Evolutionary conservation across 2,888 invertebrate species (phyloP), one percentile per base, ranked within the genome.

Genomic region (Tinea semifulvella): DNA sequence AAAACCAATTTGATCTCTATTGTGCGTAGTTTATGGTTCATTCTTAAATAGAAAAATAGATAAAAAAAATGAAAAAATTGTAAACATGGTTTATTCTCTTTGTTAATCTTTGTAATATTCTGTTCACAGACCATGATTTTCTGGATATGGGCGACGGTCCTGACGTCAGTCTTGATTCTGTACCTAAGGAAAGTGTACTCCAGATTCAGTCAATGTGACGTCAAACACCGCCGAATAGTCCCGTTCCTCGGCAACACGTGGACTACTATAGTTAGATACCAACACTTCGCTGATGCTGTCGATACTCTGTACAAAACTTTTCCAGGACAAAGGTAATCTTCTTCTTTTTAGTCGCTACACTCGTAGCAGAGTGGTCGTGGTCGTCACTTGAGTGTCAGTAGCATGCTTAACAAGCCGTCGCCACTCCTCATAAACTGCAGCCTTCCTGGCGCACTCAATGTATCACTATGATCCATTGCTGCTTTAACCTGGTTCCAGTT

Each of bases 311-410:
- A 65, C 47, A 42, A 51, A 0, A 16, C 43, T 0, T 65, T 56
- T 40, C 54, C 59, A 0, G 55, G 55, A 1, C 55, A 63, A 46
- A 64, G 58, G 73, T 70, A 42, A 18, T 11, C n/a, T n/a, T n/a
- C n/a, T n/a, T n/a, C n/a, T n/a, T n/a, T n/a, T n/a, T n/a, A n/a
- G n/a, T n/a, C n/a, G n/a, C n/a, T n/a, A n/a, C n/a, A n/a, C n/a
- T n/a, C n/a, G n/a, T n/a, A n/a, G n/a, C n/a, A n/a, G n/a, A n/a
- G n/a, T n/a, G n/a, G n/a, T n/a, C n/a, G n/a, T n/a, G n/a, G n/a
- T n/a, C n/a, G n/a, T n/a, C n/a, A n/a, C n/a, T n/a, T n/a, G n/a
- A n/a, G n/a, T n/a, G n/a, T n/a, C n/a, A n/a, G n/a, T n/a, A n/a
- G n/a, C n/a, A n/a, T n/a, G n/a, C n/a, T n/a, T n/a, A n/a, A n/a